Evolutionary conservation across 2,113 vertebrate species (phyloP).

Genomic region (Benitochromis conjunctus): DNA sequence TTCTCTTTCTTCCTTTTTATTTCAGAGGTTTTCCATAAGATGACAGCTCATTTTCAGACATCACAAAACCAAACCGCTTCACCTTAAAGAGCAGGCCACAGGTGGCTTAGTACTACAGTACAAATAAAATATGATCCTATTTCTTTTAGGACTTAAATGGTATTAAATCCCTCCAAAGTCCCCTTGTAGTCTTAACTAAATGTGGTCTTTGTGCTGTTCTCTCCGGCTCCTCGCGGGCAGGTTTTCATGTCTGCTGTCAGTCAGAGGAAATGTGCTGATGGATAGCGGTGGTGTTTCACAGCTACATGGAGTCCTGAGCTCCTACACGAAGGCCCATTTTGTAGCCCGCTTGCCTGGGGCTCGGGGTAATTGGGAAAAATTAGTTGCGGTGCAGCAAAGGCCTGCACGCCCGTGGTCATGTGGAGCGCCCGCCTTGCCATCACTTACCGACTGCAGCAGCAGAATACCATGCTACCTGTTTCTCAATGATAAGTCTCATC

Average conservation of each 20-base stretch:
- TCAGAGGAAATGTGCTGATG: conserved; percentile 11
- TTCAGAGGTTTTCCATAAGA: not conserved
- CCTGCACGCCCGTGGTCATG: conserved; percentile 8
- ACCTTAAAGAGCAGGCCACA: not conserved
- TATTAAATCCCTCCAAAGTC: not conserved
- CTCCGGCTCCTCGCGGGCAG: not conserved
- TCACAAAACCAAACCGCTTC: not conserved
- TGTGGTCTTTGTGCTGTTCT: not conserved
- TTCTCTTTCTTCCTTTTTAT: not conserved
- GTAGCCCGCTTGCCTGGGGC: conserved; percentile 15
- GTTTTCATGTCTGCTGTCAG: conserved; percentile 26
- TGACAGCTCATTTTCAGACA: not conserved
- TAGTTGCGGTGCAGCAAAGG: conserved; percentile 26
- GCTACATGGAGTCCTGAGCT: not conserved
- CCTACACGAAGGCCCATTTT: not conserved
- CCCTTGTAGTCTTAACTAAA: not conserved
- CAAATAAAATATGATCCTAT: not conserved
- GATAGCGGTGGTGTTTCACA: not conserved
- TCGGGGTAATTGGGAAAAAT: conserved; percentile 48
- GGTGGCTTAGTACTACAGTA: not conserved
- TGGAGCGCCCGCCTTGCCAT: not conserved
- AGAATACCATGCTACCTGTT: not conserved
- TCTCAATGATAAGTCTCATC: not conserved
- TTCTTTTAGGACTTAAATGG: not conserved
- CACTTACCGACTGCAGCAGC: not conserved